These are phyloP conservation scores for Agrilus planipennis DNA, from an alignment of 1,140 invertebrate species.

Conservation along the genomic window DNA sequence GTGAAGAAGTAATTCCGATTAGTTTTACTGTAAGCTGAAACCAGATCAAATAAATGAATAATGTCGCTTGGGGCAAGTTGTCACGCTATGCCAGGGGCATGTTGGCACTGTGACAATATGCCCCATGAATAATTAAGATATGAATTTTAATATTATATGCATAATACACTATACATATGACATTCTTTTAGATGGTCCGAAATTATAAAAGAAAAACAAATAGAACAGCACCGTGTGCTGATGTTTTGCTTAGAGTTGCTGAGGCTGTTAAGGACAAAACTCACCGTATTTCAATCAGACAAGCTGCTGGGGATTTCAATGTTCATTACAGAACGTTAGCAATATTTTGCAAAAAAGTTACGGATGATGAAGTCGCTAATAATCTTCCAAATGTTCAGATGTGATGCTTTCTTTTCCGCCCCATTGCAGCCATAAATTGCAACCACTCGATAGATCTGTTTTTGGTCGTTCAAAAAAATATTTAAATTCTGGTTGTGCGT, in stretches of 20 bases:
- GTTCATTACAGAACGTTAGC: constrained; percentile 1
- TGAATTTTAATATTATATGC: no score
- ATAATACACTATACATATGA: no score
- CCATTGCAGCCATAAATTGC: constrained; percentile 6
- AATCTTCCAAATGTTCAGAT: neutral
- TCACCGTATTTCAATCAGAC: neutral
- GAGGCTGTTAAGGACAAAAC: neutral
- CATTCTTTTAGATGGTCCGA: neutral
- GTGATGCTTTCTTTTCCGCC: constrained; percentile 5
- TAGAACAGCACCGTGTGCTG: neutral
- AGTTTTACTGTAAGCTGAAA: no score
- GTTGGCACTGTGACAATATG: neutral
- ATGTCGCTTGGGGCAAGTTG: constrained; percentile 2
- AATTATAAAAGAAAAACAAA: constrained; percentile 3
- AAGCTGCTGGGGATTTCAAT: no score
- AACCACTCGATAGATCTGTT: neutral
- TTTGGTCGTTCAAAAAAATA: constrained; percentile 2
- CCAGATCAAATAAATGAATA: no score
- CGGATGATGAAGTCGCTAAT: neutral
- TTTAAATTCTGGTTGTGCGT: neutral
- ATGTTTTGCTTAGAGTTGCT: neutral
- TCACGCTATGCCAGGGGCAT: neutral
- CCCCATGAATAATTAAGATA: neutral
- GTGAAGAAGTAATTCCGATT: no score
- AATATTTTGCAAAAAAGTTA: constrained; percentile 1